These are phyloP conservation scores for Calosoma granatense DNA, from an alignment of 1,140 invertebrate species.

Conservation along the genomic window DNA sequence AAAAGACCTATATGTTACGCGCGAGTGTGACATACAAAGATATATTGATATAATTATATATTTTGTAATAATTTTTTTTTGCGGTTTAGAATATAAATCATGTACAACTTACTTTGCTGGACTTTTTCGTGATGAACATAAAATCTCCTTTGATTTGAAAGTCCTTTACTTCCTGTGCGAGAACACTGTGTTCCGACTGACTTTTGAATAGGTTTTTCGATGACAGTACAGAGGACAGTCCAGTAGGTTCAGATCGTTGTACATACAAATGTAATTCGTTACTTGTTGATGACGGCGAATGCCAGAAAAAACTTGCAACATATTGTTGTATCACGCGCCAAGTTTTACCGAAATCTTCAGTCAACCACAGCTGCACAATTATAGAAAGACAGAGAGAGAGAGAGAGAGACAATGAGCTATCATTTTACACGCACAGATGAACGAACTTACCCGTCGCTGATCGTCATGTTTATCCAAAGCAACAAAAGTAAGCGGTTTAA, in stretches of 20 bases:
- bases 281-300: background rate
- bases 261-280: constrained; percentile 48
- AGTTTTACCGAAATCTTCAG: constrained; percentile 58
- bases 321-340: constrained; percentile 57
- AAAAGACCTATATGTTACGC: too few species aligned
- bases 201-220: constrained; percentile 33
- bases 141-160: constrained; percentile 75
- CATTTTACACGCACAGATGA: background rate
- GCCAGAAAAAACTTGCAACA: constrained; percentile 39
- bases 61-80: too few species aligned
- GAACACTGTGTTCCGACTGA: constrained; percentile 33
- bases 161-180: constrained; percentile 63
- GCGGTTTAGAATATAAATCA: too few species aligned
- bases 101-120: constrained; percentile 34
- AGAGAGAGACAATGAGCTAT: background rate
- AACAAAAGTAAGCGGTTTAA: constrained; percentile 46
- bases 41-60: too few species aligned
- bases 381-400: background rate
- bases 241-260: constrained; percentile 53
- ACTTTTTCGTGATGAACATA: constrained; percentile 67
- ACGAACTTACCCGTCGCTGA: constrained; percentile 49
- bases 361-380: constrained; percentile 56
- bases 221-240: constrained; percentile 50
- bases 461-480: constrained; percentile 64
- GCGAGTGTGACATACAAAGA: too few species aligned